These are phyloP conservation scores for Oncorhynchus clarkii DNA, from an alignment of 2,113 vertebrate genomes.

Conservation along the genomic window DNA sequence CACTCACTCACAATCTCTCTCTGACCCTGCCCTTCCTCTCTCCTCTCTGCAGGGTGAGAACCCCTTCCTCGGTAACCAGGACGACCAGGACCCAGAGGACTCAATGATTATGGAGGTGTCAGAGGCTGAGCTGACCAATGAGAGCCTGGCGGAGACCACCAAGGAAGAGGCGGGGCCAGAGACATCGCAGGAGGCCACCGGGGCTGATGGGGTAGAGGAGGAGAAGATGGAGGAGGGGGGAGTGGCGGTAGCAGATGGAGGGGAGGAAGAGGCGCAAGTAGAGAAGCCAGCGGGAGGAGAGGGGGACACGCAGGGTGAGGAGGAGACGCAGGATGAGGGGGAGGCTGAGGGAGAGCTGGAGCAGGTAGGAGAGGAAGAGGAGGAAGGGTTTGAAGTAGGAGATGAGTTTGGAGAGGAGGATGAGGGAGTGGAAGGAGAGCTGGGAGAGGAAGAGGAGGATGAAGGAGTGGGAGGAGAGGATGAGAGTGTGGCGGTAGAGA, in stretches of 20 bases:
- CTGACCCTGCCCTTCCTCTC: background rate
- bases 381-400: background rate
- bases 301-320: slow-evolving; percentile 21
- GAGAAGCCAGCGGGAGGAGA: slow-evolving; percentile 7
- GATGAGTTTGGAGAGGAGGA: slow-evolving; percentile 44
- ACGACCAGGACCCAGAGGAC: slow-evolving; percentile 75
- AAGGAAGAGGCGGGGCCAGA: slow-evolving; percentile 32
- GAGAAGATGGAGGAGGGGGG: slow-evolving; percentile 23
- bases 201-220: background rate
- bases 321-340: background rate
- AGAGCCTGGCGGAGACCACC: slow-evolving; percentile 17
- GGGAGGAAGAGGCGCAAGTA: background rate
- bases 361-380: slow-evolving; percentile 42
- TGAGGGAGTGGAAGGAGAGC: slow-evolving; percentile 25
- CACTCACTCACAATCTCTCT: background rate
- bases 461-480: slow-evolving; percentile 17
- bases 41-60: slow-evolving; percentile 86
- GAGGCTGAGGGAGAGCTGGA: slow-evolving; percentile 16
- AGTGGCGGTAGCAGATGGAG: background rate
- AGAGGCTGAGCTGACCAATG: slow-evolving; percentile 50
- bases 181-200: slow-evolving; percentile 49
- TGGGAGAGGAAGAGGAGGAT: slow-evolving; percentile 4
- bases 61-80: slow-evolving; percentile 83
- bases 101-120: slow-evolving; percentile 68
- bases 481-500: background rate